Evolutionary conservation across 2,797 vertebrate genomes (phyloP).

Genomic region (Bufotes viridis): DNA sequence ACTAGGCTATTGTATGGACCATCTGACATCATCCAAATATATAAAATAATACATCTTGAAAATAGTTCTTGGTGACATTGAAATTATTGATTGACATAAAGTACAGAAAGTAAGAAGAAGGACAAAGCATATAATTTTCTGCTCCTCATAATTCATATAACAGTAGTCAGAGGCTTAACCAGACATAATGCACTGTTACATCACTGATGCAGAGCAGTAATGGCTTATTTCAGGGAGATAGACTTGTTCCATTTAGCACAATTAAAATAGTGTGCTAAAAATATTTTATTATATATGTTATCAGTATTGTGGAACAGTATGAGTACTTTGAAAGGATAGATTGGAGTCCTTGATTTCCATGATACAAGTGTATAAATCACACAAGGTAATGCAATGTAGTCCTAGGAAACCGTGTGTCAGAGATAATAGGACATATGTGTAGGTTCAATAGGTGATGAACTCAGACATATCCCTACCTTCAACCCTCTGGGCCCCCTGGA

Average conservation of each 20-base stretch:
- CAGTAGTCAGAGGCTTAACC: neutral
- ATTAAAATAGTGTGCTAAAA: neutral
- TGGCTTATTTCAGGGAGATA: constrained; percentile 22
- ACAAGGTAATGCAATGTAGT: neutral
- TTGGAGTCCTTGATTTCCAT: neutral
- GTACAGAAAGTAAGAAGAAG: constrained; percentile 25
- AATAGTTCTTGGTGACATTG: constrained; percentile 38
- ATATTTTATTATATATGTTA: constrained; percentile 4
- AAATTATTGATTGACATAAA: constrained; percentile 52
- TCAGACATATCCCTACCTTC: too few species aligned
- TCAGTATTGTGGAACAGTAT: neutral
- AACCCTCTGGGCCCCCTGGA: too few species aligned
- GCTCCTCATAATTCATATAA: constrained; percentile 37
- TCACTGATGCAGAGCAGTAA: constrained; percentile 24
- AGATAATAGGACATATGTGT: too few species aligned
- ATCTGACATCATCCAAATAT: neutral
- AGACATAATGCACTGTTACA: constrained; percentile 44
- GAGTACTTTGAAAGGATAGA: neutral
- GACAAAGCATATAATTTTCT: constrained; percentile 43
- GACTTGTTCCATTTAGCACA: constrained; percentile 8
- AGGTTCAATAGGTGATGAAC: too few species aligned
- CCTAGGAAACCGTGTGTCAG: too few species aligned
- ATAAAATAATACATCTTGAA: constrained; percentile 11
- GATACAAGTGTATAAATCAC: neutral
- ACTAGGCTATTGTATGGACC: neutral